Conservation (phyloP, 2,113 vertebrate species). For the Hippopotamus amphibius region DNA sequence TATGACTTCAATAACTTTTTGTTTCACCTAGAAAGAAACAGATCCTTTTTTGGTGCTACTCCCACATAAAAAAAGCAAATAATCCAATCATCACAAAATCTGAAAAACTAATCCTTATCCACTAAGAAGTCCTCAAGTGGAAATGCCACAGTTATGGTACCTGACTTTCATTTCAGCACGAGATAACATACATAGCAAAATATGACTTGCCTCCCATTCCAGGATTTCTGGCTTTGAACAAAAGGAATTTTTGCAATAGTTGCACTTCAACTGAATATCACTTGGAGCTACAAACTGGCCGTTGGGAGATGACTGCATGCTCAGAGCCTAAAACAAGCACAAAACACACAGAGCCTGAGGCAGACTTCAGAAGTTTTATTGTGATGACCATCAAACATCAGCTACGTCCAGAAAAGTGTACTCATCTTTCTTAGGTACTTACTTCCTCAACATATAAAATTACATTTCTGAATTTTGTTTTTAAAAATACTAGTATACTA, state of each 20-base stretch:
- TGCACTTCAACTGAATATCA: conserved; percentile 96
- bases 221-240: conserved; percentile 96
- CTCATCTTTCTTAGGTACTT: conserved; percentile 1
- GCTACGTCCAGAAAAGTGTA: neutral
- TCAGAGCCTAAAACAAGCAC: conserved; percentile 90
- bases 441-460: conserved; percentile 37
- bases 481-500: conserved; percentile 1
- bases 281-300: conserved; percentile 91
- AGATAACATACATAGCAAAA: neutral
- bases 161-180: neutral
- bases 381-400: neutral
- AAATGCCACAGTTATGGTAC: neutral
- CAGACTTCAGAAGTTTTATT: neutral
- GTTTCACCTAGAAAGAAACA: neutral
- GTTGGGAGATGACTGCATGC: conserved; percentile 93
- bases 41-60: neutral
- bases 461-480: conserved; percentile 36
- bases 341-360: conserved; percentile 35
- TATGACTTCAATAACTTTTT: conserved; percentile 13
- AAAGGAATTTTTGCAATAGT: conserved; percentile 96
- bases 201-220: conserved; percentile 96
- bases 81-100: conserved; percentile 15
- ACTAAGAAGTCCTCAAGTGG: neutral
- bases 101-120: neutral
- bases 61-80: neutral